phyloP scores from a whole-genome alignment of 2,113 vertebrate genomes.

The Burhinus oedicnemus region DNA sequence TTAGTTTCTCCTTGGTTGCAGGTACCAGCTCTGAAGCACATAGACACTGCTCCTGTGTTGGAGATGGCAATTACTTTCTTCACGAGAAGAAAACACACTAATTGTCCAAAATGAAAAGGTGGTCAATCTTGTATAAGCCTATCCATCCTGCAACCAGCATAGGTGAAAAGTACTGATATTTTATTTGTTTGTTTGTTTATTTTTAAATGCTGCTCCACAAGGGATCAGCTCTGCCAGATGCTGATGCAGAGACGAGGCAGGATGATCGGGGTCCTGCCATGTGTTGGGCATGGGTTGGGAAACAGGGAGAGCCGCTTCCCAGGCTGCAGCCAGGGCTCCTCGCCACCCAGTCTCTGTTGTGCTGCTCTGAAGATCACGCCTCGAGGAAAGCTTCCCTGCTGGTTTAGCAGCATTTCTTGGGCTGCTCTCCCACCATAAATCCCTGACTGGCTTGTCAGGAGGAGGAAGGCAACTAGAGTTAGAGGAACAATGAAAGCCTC shows the following conservation, averaged over 20 bases:
- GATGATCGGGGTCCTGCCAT: not conserved
- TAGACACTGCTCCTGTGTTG: not conserved
- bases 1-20: not conserved
- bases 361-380: not conserved
- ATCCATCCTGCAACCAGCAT: not conserved
- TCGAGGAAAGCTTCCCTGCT: not conserved
- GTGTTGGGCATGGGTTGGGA: not conserved
- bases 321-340: not conserved
- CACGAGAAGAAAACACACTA: not conserved
- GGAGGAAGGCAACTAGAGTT: not conserved
- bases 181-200: not conserved
- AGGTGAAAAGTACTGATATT: not conserved
- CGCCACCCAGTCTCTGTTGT: not conserved
- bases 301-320: rapidly evolving
- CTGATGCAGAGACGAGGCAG: not conserved
- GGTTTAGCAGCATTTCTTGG: not conserved
- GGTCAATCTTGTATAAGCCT: not conserved
- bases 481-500: not conserved
- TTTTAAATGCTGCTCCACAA: not conserved
- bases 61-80: not conserved
- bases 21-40: not conserved
- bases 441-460: not conserved
- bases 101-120: not conserved
- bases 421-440: not conserved
- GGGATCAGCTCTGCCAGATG: not conserved